A percentile compares a stretch with the other conserved stretches of the same genome.
These are phyloP conservation scores for Drosophila dives DNA, from an alignment of 2,888 invertebrate genomes.

Conservation along the genomic window DNA sequence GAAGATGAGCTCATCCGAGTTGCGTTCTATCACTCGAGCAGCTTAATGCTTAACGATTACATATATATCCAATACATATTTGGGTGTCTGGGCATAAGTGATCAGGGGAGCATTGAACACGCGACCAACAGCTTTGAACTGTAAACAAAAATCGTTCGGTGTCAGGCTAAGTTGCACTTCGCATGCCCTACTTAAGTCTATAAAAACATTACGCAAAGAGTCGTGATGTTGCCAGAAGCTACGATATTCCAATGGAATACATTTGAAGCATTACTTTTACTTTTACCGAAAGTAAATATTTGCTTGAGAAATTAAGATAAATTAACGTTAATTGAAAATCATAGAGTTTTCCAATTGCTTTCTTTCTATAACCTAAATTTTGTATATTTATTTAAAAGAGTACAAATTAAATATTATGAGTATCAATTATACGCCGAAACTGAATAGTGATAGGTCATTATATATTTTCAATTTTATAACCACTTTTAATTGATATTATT, in stretches of 20 bases:
- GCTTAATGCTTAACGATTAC: constrained; percentile 32
- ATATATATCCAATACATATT: constrained; percentile 23
- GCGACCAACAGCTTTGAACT: constrained; percentile 67
- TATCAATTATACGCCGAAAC: background rate
- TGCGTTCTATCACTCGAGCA: constrained; percentile 39
- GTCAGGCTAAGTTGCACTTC: constrained; percentile 55
- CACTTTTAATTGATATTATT: background rate
- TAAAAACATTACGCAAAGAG: constrained; percentile 16
- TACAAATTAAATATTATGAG: background rate
- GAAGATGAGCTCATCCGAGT: constrained; percentile 62
- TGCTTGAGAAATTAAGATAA: background rate
- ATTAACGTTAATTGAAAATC: background rate
- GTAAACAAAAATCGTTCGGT: constrained; percentile 51
- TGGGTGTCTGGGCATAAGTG: constrained; percentile 19
- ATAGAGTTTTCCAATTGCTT: background rate
- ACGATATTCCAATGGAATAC: constrained; percentile 5
- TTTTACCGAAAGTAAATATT: constrained; percentile 2
- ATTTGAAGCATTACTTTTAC: background rate
- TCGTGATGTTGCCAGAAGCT: constrained; percentile 18
- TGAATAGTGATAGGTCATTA: background rate
- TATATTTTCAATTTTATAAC: background rate
- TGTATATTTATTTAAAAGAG: background rate
- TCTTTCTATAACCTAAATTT: background rate
- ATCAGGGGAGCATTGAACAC: constrained; percentile 61
- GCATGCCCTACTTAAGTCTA: constrained; percentile 68